A percentile compares a stretch with the other conserved stretches of the same genome.
Evolutionary conservation across 2,888 invertebrate genomes (phyloP).

Genomic region (Pterobdella sp.): DNA sequence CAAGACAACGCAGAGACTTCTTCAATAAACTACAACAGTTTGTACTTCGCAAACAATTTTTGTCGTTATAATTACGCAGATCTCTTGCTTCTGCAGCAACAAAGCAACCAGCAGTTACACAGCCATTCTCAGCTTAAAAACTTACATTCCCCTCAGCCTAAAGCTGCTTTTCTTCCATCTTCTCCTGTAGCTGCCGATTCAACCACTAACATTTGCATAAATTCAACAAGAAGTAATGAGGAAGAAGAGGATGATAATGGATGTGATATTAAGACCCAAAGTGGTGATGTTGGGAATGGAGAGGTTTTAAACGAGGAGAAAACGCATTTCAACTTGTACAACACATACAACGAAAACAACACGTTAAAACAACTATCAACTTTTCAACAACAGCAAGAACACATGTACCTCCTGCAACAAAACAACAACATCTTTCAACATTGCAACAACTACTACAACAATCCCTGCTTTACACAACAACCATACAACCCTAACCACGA

Average conservation of each 20-base stretch:
- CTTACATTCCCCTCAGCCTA: too few relatives aligned
- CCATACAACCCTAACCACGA: neutral
- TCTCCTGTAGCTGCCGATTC: too few relatives aligned
- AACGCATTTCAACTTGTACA: neutral
- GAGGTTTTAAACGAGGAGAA: too few relatives aligned
- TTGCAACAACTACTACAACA: neutral
- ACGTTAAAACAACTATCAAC: neutral
- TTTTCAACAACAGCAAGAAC: conserved; percentile 2
- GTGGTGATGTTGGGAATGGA: too few relatives aligned
- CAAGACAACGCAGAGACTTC: too few relatives aligned
- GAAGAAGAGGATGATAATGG: too few relatives aligned
- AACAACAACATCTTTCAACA: neutral
- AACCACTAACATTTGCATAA: too few relatives aligned
- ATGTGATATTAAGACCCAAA: too few relatives aligned
- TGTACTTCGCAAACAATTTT: neutral
- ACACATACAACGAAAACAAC: neutral
- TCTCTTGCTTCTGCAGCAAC: neutral
- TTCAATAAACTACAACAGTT: neutral
- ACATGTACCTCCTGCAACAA: neutral
- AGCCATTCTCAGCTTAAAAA: neutral
- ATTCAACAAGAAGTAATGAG: too few relatives aligned
- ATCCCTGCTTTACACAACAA: neutral
- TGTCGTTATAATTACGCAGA: neutral
- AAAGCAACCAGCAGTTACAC: neutral
- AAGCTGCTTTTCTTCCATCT: too few relatives aligned